A percentile compares a stretch with the other conserved stretches of the same genome.
Conservation (phyloP, 2,113 vertebrate species). For the Rhinolophus sinicus region DNA sequence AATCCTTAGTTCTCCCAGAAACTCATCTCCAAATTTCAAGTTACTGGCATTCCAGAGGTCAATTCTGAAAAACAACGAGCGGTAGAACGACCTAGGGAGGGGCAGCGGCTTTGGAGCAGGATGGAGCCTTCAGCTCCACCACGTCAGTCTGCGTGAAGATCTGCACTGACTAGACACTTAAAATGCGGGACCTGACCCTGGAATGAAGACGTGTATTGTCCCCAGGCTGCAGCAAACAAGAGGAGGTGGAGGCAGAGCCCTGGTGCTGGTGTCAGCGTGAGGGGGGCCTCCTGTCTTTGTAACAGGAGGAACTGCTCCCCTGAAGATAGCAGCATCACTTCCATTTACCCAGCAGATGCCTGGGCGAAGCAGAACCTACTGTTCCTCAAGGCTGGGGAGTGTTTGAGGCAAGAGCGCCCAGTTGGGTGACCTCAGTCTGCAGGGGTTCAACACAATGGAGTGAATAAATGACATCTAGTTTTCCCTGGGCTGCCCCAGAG, state of each 20-base stretch:
- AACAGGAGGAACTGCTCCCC: neutral
- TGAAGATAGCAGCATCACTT: neutral
- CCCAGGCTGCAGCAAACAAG: accelerated
- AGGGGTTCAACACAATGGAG: neutral
- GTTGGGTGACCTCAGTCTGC: neutral
- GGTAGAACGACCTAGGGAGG: neutral
- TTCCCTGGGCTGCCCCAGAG: neutral
- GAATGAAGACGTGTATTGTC: neutral
- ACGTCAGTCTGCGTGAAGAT: neutral
- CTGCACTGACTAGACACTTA: too few relatives aligned
- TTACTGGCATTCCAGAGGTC: slow-evolving; percentile 99
- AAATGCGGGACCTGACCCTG: neutral
- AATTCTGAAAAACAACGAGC: slow-evolving; percentile 87
- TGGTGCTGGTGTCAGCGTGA: neutral
- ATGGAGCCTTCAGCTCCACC: neutral
- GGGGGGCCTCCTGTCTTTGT: neutral
- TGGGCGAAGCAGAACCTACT: neutral
- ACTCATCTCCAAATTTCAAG: slow-evolving; percentile 98
- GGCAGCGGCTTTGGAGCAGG: neutral
- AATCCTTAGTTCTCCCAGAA: slow-evolving; percentile 95
- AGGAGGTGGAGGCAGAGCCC: neutral
- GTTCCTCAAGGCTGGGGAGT: neutral
- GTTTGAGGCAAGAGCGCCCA: neutral
- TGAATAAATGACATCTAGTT: neutral
- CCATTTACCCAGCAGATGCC: neutral